Evolutionary conservation across 1,140 invertebrate species (phyloP).

Genomic region (Micrasema longulum): DNA sequence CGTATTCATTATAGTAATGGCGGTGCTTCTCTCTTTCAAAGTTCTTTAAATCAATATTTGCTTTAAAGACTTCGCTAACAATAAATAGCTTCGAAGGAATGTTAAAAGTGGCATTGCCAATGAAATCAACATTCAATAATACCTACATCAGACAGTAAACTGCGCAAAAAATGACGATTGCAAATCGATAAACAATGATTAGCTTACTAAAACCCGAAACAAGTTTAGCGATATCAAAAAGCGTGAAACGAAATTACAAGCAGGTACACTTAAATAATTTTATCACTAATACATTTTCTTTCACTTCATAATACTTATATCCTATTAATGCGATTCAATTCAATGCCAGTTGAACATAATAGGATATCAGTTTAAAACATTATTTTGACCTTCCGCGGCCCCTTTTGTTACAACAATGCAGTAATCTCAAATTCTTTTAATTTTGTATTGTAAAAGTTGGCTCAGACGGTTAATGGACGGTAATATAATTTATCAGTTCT

Average conservation of each 20-base stretch:
- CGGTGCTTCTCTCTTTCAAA: too few species aligned
- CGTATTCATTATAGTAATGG: too few species aligned
- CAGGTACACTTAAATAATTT: background rate
- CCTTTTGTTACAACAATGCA: background rate
- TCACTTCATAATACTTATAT: background rate
- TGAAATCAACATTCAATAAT: too few species aligned
- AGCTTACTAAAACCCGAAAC: constrained; percentile 10
- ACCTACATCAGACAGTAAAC: too few species aligned
- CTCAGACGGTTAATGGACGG: background rate
- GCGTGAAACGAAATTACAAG: background rate
- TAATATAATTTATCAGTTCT: constrained; percentile 6
- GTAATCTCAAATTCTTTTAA: constrained; percentile 5
- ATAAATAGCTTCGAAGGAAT: too few species aligned
- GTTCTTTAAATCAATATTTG: too few species aligned
- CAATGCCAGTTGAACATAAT: constrained; percentile 22
- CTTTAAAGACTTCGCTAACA: too few species aligned
- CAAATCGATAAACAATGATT: too few species aligned
- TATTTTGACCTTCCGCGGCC: constrained; percentile 6
- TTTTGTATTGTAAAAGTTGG: too few species aligned
- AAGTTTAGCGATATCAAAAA: background rate
- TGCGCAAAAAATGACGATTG: too few species aligned
- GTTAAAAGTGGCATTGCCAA: too few species aligned
- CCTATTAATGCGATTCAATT: background rate
- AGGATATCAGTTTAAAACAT: constrained; percentile 23
- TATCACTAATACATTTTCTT: background rate